Evolutionary conservation across 2,113 vertebrate genomes (phyloP), one percentile per base, ranked within the genome.

Genomic region (Spilogale gracilis): DNA sequence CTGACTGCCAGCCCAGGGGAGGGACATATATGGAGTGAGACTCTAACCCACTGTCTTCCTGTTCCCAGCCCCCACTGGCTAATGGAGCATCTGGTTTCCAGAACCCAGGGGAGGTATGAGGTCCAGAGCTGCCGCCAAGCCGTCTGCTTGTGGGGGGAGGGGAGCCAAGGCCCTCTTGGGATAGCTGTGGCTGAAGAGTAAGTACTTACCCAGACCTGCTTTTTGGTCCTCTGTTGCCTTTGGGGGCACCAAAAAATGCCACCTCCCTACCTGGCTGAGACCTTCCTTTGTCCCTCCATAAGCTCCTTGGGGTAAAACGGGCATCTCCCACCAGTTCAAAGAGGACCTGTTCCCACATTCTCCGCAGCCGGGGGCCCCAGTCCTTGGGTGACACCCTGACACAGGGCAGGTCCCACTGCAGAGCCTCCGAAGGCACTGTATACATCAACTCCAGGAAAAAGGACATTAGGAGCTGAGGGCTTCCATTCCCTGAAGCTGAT

Each of bases 1-100:
- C 87, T 16, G 71, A 16, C 96, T 96, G 97, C 96, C 96, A 97
- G 91, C 94, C 71, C 38, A 0, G 56, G 84, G 95, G 54, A 91
- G 87, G 91, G 21, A 89, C 87, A 45, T 84, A 67, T 27, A 93
- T 45, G 92, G 82, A 83, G 60, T 56, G 71, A 78, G 91, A 93
- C 16, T 85, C 74, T 78, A 78, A n/a, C 80, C 86, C 94, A 50
- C 54, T 0, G 13, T 43, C 94, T 97, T 96, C 96, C 97, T 89
- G 93, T 87, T 78, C 95, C 97, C 80, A 38, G 67, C 79, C 18
- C 6, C 21, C 58, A 20, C 38, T 6, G 71, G 67, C 92, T 94
- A 89, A 90, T 13, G 45, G 30, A 94, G 86, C 89, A 76, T 94
- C 94, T 95, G 67, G 89, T 38, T 90, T 81, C 83, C 76, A 93